Base-by-base conservation (phyloP, 2,113 vertebrate genomes). In the Chloropsis cyanopogon region DNA sequence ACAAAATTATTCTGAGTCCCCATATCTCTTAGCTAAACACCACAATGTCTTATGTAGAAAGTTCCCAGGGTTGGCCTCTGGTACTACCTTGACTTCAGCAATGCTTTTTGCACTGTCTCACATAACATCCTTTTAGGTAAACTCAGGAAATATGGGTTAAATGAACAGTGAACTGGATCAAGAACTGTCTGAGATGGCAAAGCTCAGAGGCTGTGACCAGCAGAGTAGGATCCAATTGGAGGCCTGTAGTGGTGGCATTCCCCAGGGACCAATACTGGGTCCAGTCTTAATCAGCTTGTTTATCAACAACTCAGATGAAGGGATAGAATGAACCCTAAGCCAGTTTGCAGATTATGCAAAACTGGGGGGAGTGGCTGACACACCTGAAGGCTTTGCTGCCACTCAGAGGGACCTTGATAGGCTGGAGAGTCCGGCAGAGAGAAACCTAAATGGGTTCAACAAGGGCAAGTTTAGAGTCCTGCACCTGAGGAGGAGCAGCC, bases 221-320 rank as follows among this genome's bases (percentile, higher is more conserved):
- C 5, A 14, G 12, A 39, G 28, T 1, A 28, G n/a, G 9, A 70
- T 39, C 47, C 24, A n/a, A 0, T 1, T n/a, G n/a, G 24, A 70
- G 47, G 28, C 28, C 46, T 53, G 39, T 6, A 33, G 33, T 28
- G 29, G 18, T 53, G 46, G 17, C 21, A 31, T 33, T 69, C 37
- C 44, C 39, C 47, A 66, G 70, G 10, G 11, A 64, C 18, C 59
- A 73, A 3, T 14, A 56, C 24, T 13, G 8, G 19, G 10, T 41
- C 70, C 42, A 29, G 19, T 29, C 60, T 56, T 41, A 20, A 25
- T 56, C n/a, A 47, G 11, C 59, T 39, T 28, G 8, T 41, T 41
- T 41, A 28, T 47, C 59, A 65, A 1, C 12, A 12, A 0, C n/a
- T 26, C 1, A 0, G 5, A 26, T 54, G n/a, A 73, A 56, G 82